A percentile compares a stretch with the other conserved stretches of the same genome.
Evolutionary conservation across 2,797 vertebrate genomes (phyloP).

Genomic region (Halcyon smyrnensis): DNA sequence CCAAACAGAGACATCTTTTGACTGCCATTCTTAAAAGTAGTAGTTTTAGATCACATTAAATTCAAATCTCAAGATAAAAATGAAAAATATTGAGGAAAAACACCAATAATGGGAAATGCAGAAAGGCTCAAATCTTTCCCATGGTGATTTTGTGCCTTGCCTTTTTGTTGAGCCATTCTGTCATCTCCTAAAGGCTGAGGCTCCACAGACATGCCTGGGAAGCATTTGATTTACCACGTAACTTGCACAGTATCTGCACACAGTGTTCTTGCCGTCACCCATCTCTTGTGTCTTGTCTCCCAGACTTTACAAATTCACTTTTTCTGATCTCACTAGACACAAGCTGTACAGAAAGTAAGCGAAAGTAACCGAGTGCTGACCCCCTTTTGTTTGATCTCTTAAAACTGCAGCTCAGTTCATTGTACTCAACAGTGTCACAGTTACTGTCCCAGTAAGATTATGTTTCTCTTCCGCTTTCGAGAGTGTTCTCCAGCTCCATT

Average conservation of each 20-base stretch:
- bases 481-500: neutral
- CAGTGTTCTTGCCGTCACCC: neutral
- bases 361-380: neutral
- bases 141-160: neutral
- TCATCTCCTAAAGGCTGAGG: neutral
- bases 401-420: neutral
- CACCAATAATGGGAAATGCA: neutral
- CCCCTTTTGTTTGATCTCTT: neutral
- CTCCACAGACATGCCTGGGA: neutral
- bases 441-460: neutral
- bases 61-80: neutral
- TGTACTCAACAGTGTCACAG: neutral
- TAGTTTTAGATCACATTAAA: neutral
- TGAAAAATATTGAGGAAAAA: neutral
- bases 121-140: neutral
- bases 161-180: neutral
- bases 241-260: neutral
- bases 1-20: neutral
- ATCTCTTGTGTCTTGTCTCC: neutral
- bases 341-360: neutral
- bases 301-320: neutral
- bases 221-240: fast-evolving
- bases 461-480: neutral
- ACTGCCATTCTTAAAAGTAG: neutral
- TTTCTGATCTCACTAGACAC: neutral